These are phyloP conservation scores for rabbit (Oryctolagus cuniculus) DNA, from an alignment of 2,113 vertebrate species.

Conservation along the genomic window mOryCun1.1 NC_091438.1:102156001-102156500, in stretches of 20 bases:
- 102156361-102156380: constrained; percentile 99
- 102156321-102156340: constrained; percentile 98
- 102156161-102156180: constrained; percentile 93
- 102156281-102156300: constrained; percentile 93
- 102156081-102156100: constrained; percentile 81
- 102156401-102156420: constrained; percentile 99
- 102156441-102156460: constrained; percentile 99
- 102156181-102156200: constrained; percentile 92
- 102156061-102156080: constrained; percentile 84
- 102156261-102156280: constrained; percentile 93
- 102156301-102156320: constrained; percentile 94
- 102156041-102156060: constrained; percentile 85
- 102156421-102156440: constrained; percentile 99
- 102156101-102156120: constrained; percentile 86
- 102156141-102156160: constrained; percentile 85
- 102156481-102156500: constrained; percentile 96
- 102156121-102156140: constrained; percentile 86
- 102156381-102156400: constrained; percentile 99
- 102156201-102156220: constrained; percentile 94
- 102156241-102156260: constrained; percentile 91
- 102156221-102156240: constrained; percentile 94
- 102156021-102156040: constrained; percentile 83
- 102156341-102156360: constrained; percentile 99
- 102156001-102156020: constrained; percentile 85
- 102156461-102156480: constrained; percentile 99